phyloP scores from a whole-genome alignment of 1,140 invertebrate genomes.

The Trichogramma pretiosum region DNA sequence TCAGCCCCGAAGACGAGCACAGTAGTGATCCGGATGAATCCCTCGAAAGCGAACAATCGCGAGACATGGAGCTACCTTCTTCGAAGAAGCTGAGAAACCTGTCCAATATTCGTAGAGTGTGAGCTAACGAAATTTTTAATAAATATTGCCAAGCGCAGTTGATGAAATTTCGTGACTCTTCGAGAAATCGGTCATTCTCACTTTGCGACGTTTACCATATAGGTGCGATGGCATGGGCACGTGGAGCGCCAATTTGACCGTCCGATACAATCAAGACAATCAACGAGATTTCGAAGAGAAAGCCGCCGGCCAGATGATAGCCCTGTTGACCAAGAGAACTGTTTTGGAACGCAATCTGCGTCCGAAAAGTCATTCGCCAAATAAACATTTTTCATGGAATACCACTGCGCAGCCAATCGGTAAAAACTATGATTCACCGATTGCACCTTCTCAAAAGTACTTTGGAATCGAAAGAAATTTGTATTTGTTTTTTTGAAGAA shows the following conservation, averaged over 20 bases:
- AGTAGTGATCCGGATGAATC: slow-evolving; percentile 37
- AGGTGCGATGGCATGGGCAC: slow-evolving; percentile 44
- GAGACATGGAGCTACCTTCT: slow-evolving; percentile 21
- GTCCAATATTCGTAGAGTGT: no score
- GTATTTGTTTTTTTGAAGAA: slow-evolving; percentile 9
- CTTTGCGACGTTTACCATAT: no score
- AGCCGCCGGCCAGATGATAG: slow-evolving; percentile 57
- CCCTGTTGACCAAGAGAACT: slow-evolving; percentile 49
- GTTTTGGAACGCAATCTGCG: slow-evolving; percentile 28
- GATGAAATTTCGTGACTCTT: no score
- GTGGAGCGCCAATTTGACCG: slow-evolving; percentile 64
- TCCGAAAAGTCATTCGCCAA: slow-evolving; percentile 22
- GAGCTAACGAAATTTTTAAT: no score
- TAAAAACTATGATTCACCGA: slow-evolving; percentile 19
- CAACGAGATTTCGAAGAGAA: slow-evolving; percentile 74
- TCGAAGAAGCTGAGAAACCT: no score
- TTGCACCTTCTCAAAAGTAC: neutral
- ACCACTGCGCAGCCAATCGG: slow-evolving; percentile 34
- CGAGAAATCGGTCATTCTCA: no score
- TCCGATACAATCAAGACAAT: slow-evolving; percentile 75
- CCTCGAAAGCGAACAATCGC: slow-evolving; percentile 36
- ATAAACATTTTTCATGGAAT: slow-evolving; percentile 24
- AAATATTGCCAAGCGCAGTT: neutral
- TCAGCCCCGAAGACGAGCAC: slow-evolving; percentile 24
- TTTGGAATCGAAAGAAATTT: slow-evolving; percentile 5